phyloP scores from a whole-genome alignment of 2,888 invertebrate genomes.

The Strigamia transsilvanica region DNA sequence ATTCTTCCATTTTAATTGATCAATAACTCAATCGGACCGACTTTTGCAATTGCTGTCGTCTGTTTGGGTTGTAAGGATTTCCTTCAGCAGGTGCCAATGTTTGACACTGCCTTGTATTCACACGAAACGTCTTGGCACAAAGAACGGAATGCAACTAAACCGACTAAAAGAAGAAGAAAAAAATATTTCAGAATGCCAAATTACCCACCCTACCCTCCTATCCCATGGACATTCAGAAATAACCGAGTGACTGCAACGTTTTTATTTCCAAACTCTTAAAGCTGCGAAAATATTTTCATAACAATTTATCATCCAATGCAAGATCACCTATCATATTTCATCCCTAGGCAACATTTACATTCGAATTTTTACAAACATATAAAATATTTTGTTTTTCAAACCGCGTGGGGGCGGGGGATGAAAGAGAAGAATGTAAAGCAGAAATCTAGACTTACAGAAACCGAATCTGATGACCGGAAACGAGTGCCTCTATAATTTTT shows the following conservation, averaged over 20 bases:
- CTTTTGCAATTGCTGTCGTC: neutral
- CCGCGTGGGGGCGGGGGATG: no score
- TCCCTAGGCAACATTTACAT: no score
- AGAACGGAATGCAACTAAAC: neutral
- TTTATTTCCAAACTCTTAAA: neutral
- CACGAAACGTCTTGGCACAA: conserved; percentile 7
- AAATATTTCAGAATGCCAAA: neutral
- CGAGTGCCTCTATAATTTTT: conserved; percentile 48
- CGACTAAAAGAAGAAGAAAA: neutral
- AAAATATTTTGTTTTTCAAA: no score
- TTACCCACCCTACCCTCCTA: neutral
- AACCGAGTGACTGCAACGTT: neutral
- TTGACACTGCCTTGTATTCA: neutral
- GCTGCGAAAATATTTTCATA: neutral
- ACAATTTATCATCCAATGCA: neutral
- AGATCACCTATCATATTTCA: no score
- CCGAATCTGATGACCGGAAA: conserved; percentile 21
- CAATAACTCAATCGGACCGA: conserved; percentile 17
- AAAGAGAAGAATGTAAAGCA: neutral
- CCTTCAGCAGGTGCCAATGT: conserved; percentile 27
- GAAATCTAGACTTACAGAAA: neutral
- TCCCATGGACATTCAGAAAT: conserved; percentile 19
- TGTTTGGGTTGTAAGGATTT: neutral
- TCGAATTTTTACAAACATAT: no score
- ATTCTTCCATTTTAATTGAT: neutral